These are phyloP conservation scores for Panulirus ornatus DNA, from an alignment of 1,140 invertebrate species.

Conservation along the genomic window DNA sequence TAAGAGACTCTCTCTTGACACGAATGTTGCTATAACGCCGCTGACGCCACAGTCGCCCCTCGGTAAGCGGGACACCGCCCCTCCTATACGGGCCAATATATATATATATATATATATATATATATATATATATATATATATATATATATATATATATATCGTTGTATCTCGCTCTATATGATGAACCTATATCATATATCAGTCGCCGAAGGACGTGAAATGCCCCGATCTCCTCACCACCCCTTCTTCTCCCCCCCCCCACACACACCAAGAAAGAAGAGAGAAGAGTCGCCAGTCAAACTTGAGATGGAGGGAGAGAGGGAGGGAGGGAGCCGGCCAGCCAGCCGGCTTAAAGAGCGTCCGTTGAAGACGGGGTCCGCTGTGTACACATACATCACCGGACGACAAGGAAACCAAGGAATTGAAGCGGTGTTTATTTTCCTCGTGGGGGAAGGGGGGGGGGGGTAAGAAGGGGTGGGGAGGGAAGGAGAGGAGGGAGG, in stretches of 20 bases:
- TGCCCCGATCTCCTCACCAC: too few relatives aligned
- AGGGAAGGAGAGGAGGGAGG: too few relatives aligned
- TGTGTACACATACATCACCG: neutral
- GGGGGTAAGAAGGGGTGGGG: too few relatives aligned
- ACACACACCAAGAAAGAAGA: too few relatives aligned
- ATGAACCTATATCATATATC: too few relatives aligned
- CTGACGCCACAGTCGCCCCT: slow-evolving; percentile 13
- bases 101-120: too few relatives aligned
- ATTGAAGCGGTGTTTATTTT: slow-evolving; percentile 54
- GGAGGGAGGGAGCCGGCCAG: neutral
- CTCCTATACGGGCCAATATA: neutral
- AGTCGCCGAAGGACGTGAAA: too few relatives aligned
- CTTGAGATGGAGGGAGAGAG: slow-evolving; percentile 3
- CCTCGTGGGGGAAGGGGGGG: slow-evolving; percentile 5
- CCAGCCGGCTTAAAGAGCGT: neutral
- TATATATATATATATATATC: too few relatives aligned
- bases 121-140: too few relatives aligned
- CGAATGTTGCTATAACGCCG: slow-evolving; percentile 29
- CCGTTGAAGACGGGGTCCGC: neutral
- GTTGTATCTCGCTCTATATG: too few relatives aligned
- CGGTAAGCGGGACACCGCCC: slow-evolving; percentile 13
- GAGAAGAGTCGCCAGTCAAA: neutral
- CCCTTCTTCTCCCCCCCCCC: too few relatives aligned
- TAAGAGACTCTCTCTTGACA: slow-evolving; percentile 53
- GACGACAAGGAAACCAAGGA: slow-evolving; percentile 42